phyloP scores from a whole-genome alignment of 2,113 vertebrate species.

The Telmatochromis sp. region DNA sequence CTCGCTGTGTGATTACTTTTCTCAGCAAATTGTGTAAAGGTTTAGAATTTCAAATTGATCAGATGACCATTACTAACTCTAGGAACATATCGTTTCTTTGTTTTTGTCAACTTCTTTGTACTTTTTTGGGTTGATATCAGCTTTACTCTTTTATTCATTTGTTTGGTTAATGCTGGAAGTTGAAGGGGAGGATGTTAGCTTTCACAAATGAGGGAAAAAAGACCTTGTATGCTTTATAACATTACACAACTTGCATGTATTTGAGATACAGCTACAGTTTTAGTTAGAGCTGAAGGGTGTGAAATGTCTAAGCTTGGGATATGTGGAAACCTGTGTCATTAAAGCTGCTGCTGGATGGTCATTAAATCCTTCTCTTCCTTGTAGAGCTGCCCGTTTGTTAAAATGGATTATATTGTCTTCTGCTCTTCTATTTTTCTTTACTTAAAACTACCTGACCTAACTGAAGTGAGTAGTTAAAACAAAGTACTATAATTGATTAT shows the following conservation, averaged over 20 bases:
- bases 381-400: neutral
- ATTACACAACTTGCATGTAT: neutral
- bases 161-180: neutral
- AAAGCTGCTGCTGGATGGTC: neutral
- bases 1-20: neutral
- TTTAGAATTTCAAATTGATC: neutral
- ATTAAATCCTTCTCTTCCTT: neutral
- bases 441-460: neutral
- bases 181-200: neutral
- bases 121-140: neutral
- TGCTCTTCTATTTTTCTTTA: neutral
- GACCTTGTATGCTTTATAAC: neutral
- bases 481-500: neutral
- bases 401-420: neutral
- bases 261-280: neutral
- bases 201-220: neutral
- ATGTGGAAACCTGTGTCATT: neutral
- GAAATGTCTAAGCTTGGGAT: neutral
- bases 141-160: neutral
- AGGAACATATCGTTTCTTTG: neutral
- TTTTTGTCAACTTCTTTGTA: neutral
- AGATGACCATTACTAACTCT: neutral
- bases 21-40: neutral
- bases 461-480: neutral
- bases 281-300: neutral